Evolutionary conservation across 2,888 invertebrate genomes (phyloP), one percentile per base, ranked within the genome.

Genomic region (Cerceris ruficornis): DNA sequence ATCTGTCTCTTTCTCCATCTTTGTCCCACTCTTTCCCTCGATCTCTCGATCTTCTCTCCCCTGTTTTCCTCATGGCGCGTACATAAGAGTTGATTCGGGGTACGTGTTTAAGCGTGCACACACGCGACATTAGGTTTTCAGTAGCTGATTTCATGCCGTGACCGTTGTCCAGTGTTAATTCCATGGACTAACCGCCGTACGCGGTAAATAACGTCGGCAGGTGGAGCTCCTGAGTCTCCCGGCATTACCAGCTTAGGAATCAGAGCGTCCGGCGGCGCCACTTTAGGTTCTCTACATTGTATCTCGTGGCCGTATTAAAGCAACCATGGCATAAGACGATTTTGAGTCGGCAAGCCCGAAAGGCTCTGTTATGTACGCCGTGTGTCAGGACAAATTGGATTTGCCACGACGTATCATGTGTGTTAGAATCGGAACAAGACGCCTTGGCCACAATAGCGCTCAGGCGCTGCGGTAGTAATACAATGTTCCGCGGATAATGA

Each of bases 241-340:
- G 77, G 82, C 77, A 78, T 84, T 77, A 65, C 69, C 76, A 85
- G 81, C 75, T 83, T 86, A 83, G 75, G 75, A 83, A 82, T 75
- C 79, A 77, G 49, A 86, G 80, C 81, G 81, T 81, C 80, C 82
- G 87, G 84, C 78, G 86, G 86, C 85, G 86, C 86, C 87, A 86
- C 86, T 81, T 84, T 86, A 83, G 75, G 68, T 60, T 64, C 65
- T 68, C 60, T 28, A 73, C 64, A 73, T 66, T 75, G 43, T 57
- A 59, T 70, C 60, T 61, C 39, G 68, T n/a, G 70, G 54, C 15
- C 42, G 58, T 15, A 59, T 69, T 64, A 64, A 74, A 69, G 52
- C 46, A 6, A 52, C 57, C 60, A 57, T n/a, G 17, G 42, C 15
- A 9, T 14, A 59, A 75, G 52, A 59, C 58, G 57, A 60, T 43